A percentile compares a stretch with the other conserved stretches of the same genome.
Conservation (phyloP, 2,113 vertebrate species). For the Actenoides hombroni region DNA sequence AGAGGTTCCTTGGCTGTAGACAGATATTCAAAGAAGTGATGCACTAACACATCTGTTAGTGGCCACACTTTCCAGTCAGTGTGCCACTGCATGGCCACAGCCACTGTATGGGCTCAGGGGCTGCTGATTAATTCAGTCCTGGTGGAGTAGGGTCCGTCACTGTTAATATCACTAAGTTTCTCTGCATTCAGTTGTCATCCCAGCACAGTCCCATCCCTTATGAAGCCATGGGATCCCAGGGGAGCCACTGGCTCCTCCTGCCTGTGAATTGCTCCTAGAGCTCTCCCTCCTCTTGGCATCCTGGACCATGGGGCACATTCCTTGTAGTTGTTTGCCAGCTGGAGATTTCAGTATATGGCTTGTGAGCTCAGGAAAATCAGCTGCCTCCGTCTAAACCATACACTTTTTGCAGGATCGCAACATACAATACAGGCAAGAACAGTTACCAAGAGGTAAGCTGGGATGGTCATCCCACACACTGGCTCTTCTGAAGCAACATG, state of each 20-base stretch:
- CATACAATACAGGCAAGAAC: background rate
- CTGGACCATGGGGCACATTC: accelerated
- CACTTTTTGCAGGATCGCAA: background rate
- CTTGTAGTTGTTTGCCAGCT: background rate
- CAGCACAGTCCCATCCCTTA: background rate
- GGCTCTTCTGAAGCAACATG: background rate
- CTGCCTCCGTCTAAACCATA: background rate
- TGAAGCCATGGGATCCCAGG: background rate
- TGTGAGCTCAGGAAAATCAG: background rate
- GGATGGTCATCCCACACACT: background rate
- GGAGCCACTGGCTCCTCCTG: background rate
- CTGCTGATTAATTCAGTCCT: accelerated
- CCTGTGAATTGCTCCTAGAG: background rate
- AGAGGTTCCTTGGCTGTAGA: background rate
- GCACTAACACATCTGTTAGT: background rate
- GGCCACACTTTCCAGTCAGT: background rate
- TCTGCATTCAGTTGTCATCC: background rate
- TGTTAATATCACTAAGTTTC: background rate
- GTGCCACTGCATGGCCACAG: background rate
- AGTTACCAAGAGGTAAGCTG: background rate
- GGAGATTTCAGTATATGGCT: background rate
- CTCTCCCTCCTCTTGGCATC: background rate
- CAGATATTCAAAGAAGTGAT: background rate
- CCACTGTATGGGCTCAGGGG: accelerated
- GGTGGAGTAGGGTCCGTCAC: background rate